phyloP scores from a whole-genome alignment of 2,888 invertebrate species.

The Napeogenes sylphis region DNA sequence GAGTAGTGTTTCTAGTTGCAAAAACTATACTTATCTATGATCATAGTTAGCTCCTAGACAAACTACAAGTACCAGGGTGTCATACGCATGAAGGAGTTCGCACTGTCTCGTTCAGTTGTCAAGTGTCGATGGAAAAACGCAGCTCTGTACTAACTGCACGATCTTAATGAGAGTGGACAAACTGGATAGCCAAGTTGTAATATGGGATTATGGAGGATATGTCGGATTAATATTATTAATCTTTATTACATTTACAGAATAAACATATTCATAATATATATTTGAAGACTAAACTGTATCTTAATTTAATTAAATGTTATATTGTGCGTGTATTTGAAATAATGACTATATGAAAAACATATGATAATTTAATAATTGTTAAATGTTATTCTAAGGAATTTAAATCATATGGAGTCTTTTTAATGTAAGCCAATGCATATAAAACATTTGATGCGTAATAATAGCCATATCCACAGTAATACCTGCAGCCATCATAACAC shows the following conservation, averaged over 20 bases:
- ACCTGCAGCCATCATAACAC: conserved; percentile 58
- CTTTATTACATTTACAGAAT: not conserved
- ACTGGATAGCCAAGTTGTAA: conserved; percentile 61
- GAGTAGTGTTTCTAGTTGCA: conserved; percentile 26
- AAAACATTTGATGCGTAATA: conserved; percentile 1
- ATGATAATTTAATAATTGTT: too few relatives aligned
- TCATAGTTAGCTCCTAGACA: conserved; percentile 70
- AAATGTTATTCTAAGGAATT: not conserved
- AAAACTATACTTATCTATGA: conserved; percentile 59
- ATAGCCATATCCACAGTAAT: conserved; percentile 52
- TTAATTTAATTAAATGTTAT: too few relatives aligned
- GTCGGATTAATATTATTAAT: conserved; percentile 20
- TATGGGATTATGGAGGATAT: conserved; percentile 46
- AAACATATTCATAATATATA: not conserved
- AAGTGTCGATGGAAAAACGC: conserved; percentile 64
- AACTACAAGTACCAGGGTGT: conserved; percentile 56
- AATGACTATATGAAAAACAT: too few relatives aligned
- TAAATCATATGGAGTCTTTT: not conserved
- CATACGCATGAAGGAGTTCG: conserved; percentile 55
- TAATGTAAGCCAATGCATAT: not conserved
- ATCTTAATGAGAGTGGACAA: conserved; percentile 77
- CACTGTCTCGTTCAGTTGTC: conserved; percentile 43
- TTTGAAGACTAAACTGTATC: too few relatives aligned
- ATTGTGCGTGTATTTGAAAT: too few relatives aligned
- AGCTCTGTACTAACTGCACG: conserved; percentile 53